Evolutionary conservation across 1,140 invertebrate species (phyloP), one percentile per base, ranked within the genome.

Genomic region (Glomeris maerens): DNA sequence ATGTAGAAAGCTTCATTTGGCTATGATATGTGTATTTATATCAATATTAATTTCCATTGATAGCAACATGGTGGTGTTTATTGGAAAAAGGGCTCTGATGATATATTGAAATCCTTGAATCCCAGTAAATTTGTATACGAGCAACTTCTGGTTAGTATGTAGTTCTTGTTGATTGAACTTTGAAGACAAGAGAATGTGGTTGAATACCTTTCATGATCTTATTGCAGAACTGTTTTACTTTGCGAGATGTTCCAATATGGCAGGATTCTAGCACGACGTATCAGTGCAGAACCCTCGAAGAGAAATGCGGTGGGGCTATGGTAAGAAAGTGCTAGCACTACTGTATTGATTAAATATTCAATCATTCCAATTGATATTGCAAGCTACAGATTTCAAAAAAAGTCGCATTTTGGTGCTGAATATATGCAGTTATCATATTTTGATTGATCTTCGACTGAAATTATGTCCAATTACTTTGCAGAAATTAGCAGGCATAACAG

Each of bases 11-110:
- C 20, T 5, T 42, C 40, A 21, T 5, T 42, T 14, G 44, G 2
- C 29, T 45, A n/a, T 27, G 25, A 20, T 44, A 22, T 41, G 17
- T 46, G n/a, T 29, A 17, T 45, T 47, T 26, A 27, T 23, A n/a
- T 42, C 10, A 48, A 21, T 28, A 41, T 5, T 45, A 53, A 7
- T 51, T 45, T 56, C 27, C n/a, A n/a, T n/a, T 48, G 71, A 21
- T 61, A 94, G 84, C 93, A 97, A 86, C 92, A 96, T 69, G 91
- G 92, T 0, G 92, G 89, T 48, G 81, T 97, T 3, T 96, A 87
- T 69, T 97, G 93, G 92, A 76, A 78, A 42, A 79, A 76, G 56
- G 83, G 82, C 26, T 79, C 84, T 14, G 70, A 75, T 48, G 58
- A 73, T 17, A 72, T 74, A 0, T 67, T 97, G 1, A 60, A 66